Base-by-base conservation (phyloP, 1,140 invertebrate species). In the Achroia grisella region DNA sequence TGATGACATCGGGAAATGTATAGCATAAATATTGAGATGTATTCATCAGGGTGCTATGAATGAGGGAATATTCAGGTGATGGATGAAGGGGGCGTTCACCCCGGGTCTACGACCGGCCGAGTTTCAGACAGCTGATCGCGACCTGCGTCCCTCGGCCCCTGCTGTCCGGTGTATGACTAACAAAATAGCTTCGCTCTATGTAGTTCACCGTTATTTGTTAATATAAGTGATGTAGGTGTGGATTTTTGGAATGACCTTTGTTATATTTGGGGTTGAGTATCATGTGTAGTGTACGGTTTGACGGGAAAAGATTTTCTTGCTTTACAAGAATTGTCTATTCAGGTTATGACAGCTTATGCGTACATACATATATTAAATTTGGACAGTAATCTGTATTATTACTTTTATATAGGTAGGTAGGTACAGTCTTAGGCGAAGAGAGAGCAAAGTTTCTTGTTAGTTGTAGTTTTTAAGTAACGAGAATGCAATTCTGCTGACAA, bases 101-200 rank as follows among this genome's bases (percentile, higher is more conserved):
- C 56, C 48, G 62, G 72, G 72, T 78, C 72, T 71, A 41, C 58
- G 74, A 77, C 77, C 76, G 73, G 58, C 78, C 71, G 70, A 78
- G 63, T 71, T 72, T 56, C 63, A 53, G 52, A 56, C 78, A 79
- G 78, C 75, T 82, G 78, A 79, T 79, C 72, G 60, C 14, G 42
- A 23, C 36, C 48, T 40, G 44, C 53, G 17, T 52, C 52, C 45
- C 53, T 52, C 45, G 45, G 44, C 46, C 28, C 51, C 51, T 30
- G 41, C 52, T 43, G 47, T 45, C 50, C 48, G 42, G 13, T 39
- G 52, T 42, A 62, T 69, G 53, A 62, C 62, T 69, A 66, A 68
- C 51, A 63, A 71, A 23, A 73, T 62, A 59, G 53, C 52, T 62
- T 53, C 52, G 40, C 36, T 48, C 37, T 43, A 62, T 56, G 44